Evolutionary conservation across 2,113 vertebrate species (phyloP).

Genomic region (Nothoprocta perdicaria): DNA sequence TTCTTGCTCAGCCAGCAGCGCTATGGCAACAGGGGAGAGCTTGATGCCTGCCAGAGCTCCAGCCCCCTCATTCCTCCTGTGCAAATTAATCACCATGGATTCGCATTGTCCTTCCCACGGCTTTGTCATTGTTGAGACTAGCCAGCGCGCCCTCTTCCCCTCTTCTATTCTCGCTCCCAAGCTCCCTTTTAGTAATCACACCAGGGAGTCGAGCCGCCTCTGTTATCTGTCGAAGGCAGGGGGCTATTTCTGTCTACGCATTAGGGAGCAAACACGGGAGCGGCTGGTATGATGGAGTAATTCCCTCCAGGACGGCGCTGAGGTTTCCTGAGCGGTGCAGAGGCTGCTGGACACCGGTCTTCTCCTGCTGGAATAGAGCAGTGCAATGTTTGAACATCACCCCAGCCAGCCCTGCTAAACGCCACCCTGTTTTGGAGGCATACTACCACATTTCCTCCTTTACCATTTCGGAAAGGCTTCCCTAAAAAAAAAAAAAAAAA

Average conservation of each 20-base stretch:
- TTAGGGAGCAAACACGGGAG: background rate
- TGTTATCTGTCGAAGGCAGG: background rate
- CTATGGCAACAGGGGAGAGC: constrained; percentile 73
- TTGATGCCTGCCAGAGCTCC: constrained; percentile 24
- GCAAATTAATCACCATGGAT: constrained; percentile 45
- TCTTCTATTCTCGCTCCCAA: background rate
- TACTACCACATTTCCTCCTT: background rate
- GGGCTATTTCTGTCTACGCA: background rate
- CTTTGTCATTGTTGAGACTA: constrained; percentile 34
- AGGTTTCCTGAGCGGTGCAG: background rate
- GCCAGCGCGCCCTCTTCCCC: background rate
- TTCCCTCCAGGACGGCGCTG: background rate
- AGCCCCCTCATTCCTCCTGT: constrained; percentile 35
- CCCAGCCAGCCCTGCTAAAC: background rate
- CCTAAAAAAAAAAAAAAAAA: background rate
- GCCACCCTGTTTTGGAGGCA: background rate
- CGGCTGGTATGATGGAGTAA: background rate
- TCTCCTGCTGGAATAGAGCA: background rate
- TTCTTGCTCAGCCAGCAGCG: constrained; percentile 22
- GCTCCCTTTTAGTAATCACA: background rate
- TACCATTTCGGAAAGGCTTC: background rate
- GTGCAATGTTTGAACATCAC: background rate
- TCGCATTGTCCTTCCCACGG: constrained; percentile 15
- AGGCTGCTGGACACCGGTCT: background rate
- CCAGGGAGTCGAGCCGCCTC: background rate